Evolutionary conservation across 2,888 invertebrate genomes (phyloP), one percentile per base, ranked within the genome.

Genomic region (Dicyrtomina minuta): DNA sequence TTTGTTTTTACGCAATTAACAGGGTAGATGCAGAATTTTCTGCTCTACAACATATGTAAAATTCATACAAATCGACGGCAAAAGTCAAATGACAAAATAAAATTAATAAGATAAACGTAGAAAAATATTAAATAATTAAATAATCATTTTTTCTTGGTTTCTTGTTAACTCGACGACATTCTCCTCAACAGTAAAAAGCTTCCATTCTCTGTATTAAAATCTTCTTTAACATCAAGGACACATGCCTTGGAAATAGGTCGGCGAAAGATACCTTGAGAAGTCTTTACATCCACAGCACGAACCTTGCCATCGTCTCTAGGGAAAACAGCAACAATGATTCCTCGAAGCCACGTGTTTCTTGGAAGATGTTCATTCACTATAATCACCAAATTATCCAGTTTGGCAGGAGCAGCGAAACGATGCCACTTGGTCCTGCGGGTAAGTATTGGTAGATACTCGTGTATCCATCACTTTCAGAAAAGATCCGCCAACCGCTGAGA

Each of bases 401-500:
- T 49, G 15, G 65, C 22, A 13, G 41, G 53, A 4, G 58, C 46
- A 10, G 13, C 15, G n/a, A 2, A 1, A 8, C 24, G 27, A 12
- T 51, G 43, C 76, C 74, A 78, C 56, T 76, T 78, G 12, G 13
- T 55, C 15, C 76, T 41, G 13, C 64, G 58, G 2, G 39, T 66
- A 0, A 77, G 61, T 0, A 59, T 60, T 2, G 75, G 76, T 5
- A 77, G 41, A 55, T 74, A 77, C 59, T 74, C 77, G 2, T 33
- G n/a, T 0, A 72, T 17, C 74, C 74, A 78, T 1, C 75, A 62
- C 20, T 55, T 62, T 75, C 75, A 78, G 60, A 77, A 74, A 1
- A 66, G 33, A 39, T 74, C 71, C 0, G 75, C 70, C 8, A 77
- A 43, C 0, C 26, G 17, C 64, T 78, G 77, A 6, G 66, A 62